Evolutionary conservation across 2,888 invertebrate species (phyloP), one percentile per base, ranked within the genome.

Genomic region (Himalopsyche anomala): DNA sequence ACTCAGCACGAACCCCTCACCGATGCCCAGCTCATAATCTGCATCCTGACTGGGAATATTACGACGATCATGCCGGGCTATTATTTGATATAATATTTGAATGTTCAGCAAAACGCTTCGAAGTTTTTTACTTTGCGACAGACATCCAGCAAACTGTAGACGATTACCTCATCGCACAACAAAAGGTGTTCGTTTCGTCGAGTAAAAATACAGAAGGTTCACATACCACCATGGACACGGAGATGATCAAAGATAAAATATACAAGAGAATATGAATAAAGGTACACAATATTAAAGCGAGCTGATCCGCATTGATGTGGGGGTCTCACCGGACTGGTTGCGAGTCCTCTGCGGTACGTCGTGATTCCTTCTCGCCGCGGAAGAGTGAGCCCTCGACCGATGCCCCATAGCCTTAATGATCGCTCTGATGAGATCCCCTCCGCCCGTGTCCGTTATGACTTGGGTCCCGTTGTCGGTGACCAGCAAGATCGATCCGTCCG

Each of bases 381-480:
- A 80, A 28, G 56, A 80, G 28, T 93, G 91, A 91, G 92, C 91
- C 91, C 92, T 86, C 62, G 87, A 87, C 84, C 88, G 87, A 82
- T 88, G 86, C 82, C 87, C 85, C 88, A 88, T 87, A 92, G 92
- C 93, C 91, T 92, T 93, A 90, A 93, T 93, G 90, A 93, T 93
- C 89, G 92, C 93, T 90, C 92, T 93, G 90, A 93, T 93, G 90
- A 93, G 91, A 91, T 93, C 93, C 90, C 93, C 93, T 90, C 93
- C 93, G 89, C 92, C 93, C 89, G 93, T 92, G 89, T 93, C 92
- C 82, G 93, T 93, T 92, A 93, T 92, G 92, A 93, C 92, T 90
- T 94, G 92, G 90, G 94, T 94, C 92, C 94, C 94, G 90, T 94
- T 94, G 91, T 94, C 94, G 91, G 94, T 94, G 92, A 94, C 94